Evolutionary conservation across 2,888 invertebrate species (phyloP), one percentile per base, ranked within the genome.

Genomic region (Anorthoa munda): DNA sequence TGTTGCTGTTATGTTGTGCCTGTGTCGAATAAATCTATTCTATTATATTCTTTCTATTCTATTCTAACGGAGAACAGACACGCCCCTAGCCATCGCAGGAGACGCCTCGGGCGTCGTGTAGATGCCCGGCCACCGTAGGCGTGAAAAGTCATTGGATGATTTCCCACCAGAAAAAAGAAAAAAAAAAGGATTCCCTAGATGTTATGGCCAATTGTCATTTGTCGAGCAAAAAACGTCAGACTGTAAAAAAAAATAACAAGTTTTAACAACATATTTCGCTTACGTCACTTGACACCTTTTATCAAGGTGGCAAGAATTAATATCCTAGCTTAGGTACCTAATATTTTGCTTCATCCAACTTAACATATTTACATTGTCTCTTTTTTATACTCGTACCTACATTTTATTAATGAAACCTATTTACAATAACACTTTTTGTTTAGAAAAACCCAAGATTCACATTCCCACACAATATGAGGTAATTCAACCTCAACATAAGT

Each of bases 391-490:
- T n/a, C n/a, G n/a, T n/a, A 75, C 59, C 21, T 59, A 39, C 9
- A 31, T n/a, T 72, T 73, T 23, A 46, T 17, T 65, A 23, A 66
- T 18, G 13, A 39, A 39, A 39, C 23, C 1, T 48, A 48, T 55
- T 45, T 23, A 17, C 0, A 74, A 26, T 21, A 21, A 51, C 7
- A 15, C n/a, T 7, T 21, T 58, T 75, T 63, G n/a, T 51, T 63
- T 31, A 51, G 9, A 13, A 39, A 73, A 39, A 39, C 23, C 50
- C 13, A 48, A 46, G 21, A 80, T 59, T 80, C 81, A 48, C 65
- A 81, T 77, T 66, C 77, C 75, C 81, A 77, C 81, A 63, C 61
- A 56, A 17, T 51, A 61, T 75, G 75, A 75, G 21, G 65, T 65
- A 81, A 75, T 21, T 46, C 9, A 51, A 56, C 76, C 74, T 80